Percentiles rank a stretch among this genome's conserved stretches.
Conservation (phyloP, 2,113 vertebrate species). For the Alouatta palliata region DNA sequence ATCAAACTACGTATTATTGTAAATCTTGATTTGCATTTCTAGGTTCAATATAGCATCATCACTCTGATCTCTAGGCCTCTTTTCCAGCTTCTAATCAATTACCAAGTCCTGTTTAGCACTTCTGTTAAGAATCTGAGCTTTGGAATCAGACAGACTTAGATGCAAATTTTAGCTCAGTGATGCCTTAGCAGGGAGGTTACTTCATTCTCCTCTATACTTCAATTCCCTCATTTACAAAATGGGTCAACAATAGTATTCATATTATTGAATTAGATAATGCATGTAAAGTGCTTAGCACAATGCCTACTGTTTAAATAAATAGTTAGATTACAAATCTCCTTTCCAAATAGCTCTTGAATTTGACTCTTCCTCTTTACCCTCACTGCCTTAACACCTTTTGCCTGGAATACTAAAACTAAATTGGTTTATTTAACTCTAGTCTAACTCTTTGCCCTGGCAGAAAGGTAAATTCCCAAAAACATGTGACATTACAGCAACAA, state of each 20-base stretch:
- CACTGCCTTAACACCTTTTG: not conserved
- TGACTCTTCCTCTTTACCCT: not conserved
- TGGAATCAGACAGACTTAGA: not conserved
- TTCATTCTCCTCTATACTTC: not conserved
- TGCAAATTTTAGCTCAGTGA: not conserved
- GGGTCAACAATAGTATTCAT: not conserved
- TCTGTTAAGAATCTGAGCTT: not conserved
- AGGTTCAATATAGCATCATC: not conserved
- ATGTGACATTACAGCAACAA: not conserved
- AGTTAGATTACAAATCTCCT: not conserved
- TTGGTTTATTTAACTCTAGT: not conserved
- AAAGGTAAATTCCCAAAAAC: not conserved
- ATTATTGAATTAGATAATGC: not conserved
- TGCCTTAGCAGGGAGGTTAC: not conserved
- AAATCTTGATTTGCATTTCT: constrained; percentile 7
- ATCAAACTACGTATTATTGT: not conserved
- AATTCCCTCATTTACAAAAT: not conserved
- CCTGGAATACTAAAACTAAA: not conserved
- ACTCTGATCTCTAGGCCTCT: not conserved
- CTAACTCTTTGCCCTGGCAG: not conserved
- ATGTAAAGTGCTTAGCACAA: not conserved
- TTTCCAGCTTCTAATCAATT: not conserved
- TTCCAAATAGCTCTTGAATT: not conserved
- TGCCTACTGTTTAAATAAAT: not conserved
- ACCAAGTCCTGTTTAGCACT: not conserved